Base-by-base conservation (phyloP, 1,140 invertebrate species). In the Drosophila arizonae region DNA sequence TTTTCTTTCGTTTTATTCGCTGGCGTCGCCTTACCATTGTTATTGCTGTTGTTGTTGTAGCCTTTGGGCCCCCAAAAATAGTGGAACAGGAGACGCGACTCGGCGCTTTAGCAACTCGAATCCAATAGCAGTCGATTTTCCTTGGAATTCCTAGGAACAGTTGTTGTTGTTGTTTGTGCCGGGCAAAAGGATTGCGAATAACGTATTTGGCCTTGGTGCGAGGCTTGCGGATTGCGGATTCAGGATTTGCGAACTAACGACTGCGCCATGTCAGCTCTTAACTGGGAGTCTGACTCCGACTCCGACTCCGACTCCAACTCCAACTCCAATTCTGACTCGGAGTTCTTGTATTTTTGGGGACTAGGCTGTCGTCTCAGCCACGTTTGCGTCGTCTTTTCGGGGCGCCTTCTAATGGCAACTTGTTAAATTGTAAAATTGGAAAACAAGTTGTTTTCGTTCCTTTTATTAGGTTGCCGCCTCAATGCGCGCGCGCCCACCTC, bases 361-460 rank as follows among this genome's bases (percentile, higher is more conserved):
- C 21, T 26, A 28, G 48, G 24, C 43, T 15, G 43, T 8, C 2
- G 43, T 17, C 6, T 17, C 5, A 15, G 43, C 17, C 13, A 21
- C 60, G 5, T 28, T 13, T 6, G 13, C 43, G 0, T 9, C 63
- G 48, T 24, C 8, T 17, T 28, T 5, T 24, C 46, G 15, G 17
- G 48, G 48, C 39, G 63, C 26, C 70, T 68, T 89, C 84, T 89
- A 88, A 88, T 88, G 85, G 85, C 77, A 84, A 87, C 87, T 90
- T 90, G 87, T 90, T 90, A 90, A 90, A 90, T 90, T 90, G 87
- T 84, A 90, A 90, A 90, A 90, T 90, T 90, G 87, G 87, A 90
- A 90, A 90, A 90, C 87, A 90, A 90, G 82, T 90, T 90, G 87
- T 87, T 90, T 90, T 90, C 84, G 85, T 88, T 88, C 79, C 84